phyloP scores from a whole-genome alignment of 2,113 vertebrate genomes.

The Megaceryle maxima region DNA sequence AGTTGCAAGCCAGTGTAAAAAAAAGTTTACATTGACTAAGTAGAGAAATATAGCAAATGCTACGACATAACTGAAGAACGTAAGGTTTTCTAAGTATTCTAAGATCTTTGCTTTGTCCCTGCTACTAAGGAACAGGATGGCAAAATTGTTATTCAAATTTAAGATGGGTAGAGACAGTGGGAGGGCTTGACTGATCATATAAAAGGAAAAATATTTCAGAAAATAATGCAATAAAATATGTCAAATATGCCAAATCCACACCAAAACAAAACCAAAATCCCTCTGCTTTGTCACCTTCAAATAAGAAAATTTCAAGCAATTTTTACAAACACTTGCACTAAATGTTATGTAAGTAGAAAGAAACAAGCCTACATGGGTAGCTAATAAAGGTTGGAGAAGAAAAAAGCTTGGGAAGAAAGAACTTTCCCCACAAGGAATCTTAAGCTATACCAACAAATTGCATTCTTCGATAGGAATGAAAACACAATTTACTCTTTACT shows the following conservation, averaged over 20 bases:
- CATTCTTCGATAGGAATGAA: background rate
- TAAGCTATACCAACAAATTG: background rate
- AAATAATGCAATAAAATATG: background rate
- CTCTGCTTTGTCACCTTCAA: background rate
- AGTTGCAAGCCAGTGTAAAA: background rate
- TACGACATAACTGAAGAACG: background rate
- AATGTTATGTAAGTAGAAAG: background rate
- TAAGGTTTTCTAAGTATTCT: background rate
- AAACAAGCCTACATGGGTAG: background rate
- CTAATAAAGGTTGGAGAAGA: background rate
- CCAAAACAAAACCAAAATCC: background rate
- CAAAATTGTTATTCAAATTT: background rate
- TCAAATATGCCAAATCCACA: background rate
- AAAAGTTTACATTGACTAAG: background rate
- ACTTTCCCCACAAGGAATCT: background rate
- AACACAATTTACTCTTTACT: background rate
- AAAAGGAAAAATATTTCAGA: background rate
- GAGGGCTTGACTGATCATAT: background rate
- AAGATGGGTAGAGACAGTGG: background rate
- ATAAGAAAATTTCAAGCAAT: background rate
- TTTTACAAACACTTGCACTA: background rate
- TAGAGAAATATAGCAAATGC: background rate
- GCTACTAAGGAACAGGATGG: background rate
- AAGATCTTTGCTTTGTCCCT: background rate
- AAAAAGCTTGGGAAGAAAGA: background rate